Evolutionary conservation across 2,797 vertebrate genomes (phyloP).

Genomic region (Loris lydekkerianus): DNA sequence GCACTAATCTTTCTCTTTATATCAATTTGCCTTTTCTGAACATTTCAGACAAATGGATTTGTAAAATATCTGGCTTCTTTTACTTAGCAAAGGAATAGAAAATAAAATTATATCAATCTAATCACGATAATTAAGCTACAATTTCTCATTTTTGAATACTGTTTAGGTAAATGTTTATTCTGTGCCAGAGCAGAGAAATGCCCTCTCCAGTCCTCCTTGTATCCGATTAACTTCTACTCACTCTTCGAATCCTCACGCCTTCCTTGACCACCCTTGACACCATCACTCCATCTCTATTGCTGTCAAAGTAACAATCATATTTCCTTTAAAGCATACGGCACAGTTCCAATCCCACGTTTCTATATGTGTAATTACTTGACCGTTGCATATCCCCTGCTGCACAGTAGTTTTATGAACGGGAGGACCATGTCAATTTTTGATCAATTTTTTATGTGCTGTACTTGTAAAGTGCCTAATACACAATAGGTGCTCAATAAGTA

Average conservation of each 20-base stretch:
- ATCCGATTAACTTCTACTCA: background rate
- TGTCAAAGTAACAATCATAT: background rate
- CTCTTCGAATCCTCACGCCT: background rate
- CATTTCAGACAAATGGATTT: background rate
- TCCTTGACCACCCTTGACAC: background rate
- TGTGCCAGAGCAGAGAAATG: background rate
- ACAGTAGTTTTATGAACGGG: background rate
- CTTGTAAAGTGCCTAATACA: background rate
- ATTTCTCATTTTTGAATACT: conserved; percentile 37
- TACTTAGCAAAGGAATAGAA: background rate
- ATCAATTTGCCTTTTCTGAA: background rate
- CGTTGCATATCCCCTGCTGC: background rate
- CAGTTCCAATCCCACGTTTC: background rate
- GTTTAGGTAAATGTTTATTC: background rate
- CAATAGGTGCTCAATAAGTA: background rate
- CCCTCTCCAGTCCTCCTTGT: background rate
- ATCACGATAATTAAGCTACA: background rate
- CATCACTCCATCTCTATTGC: background rate
- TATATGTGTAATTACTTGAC: background rate
- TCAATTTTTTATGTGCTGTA: background rate
- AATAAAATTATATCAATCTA: background rate
- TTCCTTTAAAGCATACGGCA: background rate
- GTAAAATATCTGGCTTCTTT: background rate
- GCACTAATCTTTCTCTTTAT: background rate
- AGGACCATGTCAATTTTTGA: background rate